Evolutionary conservation across 2,888 invertebrate genomes (phyloP).

Genomic region (Hypercompe scribonia): DNA sequence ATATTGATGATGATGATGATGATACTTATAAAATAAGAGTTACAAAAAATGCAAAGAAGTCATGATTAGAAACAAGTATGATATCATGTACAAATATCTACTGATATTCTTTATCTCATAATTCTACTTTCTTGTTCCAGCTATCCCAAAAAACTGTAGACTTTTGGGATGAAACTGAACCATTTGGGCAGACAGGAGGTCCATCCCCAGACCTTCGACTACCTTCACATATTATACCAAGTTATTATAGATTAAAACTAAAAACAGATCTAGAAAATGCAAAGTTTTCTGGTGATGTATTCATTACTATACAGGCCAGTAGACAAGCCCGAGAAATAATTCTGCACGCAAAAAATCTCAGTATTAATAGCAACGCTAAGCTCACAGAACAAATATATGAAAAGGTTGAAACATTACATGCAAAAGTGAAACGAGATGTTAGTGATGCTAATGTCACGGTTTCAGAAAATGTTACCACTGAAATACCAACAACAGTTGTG

Average conservation of each 20-base stretch:
- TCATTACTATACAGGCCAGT: conserved; percentile 79
- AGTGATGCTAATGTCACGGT: conserved; percentile 33
- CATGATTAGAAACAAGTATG: not conserved
- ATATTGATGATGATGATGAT: not conserved
- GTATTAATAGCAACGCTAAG: conserved; percentile 69
- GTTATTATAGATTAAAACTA: conserved; percentile 86
- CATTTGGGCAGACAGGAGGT: conserved; percentile 65
- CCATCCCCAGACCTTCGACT: conserved; percentile 75
- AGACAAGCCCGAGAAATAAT: conserved; percentile 75
- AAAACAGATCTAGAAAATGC: conserved; percentile 81
- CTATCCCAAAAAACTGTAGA: conserved; percentile 61
- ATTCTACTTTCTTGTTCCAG: conserved; percentile 34
- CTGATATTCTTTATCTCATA: not conserved
- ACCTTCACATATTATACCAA: conserved; percentile 82
- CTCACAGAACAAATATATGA: conserved; percentile 82
- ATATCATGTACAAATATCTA: too few relatives aligned
- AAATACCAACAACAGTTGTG: conserved; percentile 30
- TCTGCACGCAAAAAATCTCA: conserved; percentile 83
- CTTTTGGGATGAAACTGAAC: conserved; percentile 79
- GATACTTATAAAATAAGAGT: not conserved
- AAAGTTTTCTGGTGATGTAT: conserved; percentile 76
- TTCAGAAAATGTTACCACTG: conserved; percentile 27
- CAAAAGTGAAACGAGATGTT: conserved; percentile 62
- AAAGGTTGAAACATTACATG: conserved; percentile 65
- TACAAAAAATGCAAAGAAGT: not conserved